These are phyloP conservation scores for Trematomus bernacchii DNA, from an alignment of 2,797 vertebrate genomes.

Conservation along the genomic window DNA sequence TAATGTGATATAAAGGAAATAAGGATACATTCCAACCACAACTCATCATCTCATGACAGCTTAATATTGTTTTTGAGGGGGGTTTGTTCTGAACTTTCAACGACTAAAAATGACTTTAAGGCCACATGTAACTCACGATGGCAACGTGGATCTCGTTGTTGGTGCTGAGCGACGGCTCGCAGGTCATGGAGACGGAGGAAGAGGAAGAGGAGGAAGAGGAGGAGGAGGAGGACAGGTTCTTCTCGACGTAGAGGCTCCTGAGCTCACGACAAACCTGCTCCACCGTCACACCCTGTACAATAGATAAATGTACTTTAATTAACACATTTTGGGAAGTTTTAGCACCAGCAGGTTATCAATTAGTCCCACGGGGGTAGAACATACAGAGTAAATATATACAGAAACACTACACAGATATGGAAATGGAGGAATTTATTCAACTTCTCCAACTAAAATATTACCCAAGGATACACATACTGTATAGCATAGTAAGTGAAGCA, in stretches of 20 bases:
- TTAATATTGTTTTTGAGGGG: neutral
- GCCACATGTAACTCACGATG: slow-evolving; percentile 87
- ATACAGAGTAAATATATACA: no score
- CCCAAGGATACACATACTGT: no score
- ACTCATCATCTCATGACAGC: neutral
- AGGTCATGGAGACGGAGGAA: slow-evolving; percentile 89
- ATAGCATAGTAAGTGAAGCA: no score
- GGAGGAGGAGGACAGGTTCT: slow-evolving; percentile 88
- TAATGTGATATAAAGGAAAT: slow-evolving; percentile 1
- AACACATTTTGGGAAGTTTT: no score
- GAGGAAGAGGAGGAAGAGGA: slow-evolving; percentile 37
- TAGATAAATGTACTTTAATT: no score
- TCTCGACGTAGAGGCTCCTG: slow-evolving; percentile 88
- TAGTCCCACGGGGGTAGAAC: no score
- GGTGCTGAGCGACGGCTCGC: slow-evolving; percentile 87
- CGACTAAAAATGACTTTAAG: no score
- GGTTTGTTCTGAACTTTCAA: neutral
- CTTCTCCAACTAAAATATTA: no score
- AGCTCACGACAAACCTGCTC: slow-evolving; percentile 91
- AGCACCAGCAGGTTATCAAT: no score
- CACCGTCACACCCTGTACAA: slow-evolving; percentile 89
- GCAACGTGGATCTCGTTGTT: slow-evolving; percentile 91
- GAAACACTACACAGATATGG: no score
- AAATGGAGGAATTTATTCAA: no score
- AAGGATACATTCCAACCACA: neutral